Evolutionary conservation across 2,797 vertebrate genomes (phyloP).

Genomic region (Gambusia yucatana): DNA sequence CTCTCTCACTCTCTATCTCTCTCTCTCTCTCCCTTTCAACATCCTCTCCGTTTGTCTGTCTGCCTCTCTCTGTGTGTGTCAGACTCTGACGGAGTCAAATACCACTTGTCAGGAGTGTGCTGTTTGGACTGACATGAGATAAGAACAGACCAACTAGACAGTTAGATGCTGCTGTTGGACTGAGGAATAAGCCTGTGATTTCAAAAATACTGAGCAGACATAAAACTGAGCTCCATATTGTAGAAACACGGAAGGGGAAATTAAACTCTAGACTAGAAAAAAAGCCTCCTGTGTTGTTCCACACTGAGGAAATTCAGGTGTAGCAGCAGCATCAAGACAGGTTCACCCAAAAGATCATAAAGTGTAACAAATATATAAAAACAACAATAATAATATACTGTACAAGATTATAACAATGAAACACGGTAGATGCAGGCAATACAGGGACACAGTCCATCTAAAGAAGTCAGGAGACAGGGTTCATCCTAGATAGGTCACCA

Average conservation of each 20-base stretch:
- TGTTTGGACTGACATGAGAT: constrained; percentile 75
- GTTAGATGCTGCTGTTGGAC: constrained; percentile 55
- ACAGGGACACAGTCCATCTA: too few relatives aligned
- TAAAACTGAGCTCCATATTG: constrained; percentile 20
- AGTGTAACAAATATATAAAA: too few relatives aligned
- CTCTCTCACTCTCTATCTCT: constrained; percentile 39
- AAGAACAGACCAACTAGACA: constrained; percentile 68
- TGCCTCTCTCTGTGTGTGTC: constrained; percentile 54
- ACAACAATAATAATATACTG: too few relatives aligned
- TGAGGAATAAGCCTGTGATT: constrained; percentile 35
- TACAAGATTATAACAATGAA: too few relatives aligned
- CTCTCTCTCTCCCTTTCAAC: constrained; percentile 48
- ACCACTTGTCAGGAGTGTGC: constrained; percentile 74
- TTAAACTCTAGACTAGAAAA: background rate
- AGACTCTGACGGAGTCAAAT: constrained; percentile 75
- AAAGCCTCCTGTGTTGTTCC: too few relatives aligned
- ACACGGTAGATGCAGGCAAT: too few relatives aligned
- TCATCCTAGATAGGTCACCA: background rate
- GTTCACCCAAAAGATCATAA: too few relatives aligned
- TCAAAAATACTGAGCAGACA: constrained; percentile 31
- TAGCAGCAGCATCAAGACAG: too few relatives aligned
- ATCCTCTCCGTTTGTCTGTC: constrained; percentile 48
- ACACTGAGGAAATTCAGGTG: too few relatives aligned
- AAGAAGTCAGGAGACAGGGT: background rate
- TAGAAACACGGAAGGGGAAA: constrained; percentile 1